These are phyloP conservation scores for Istiophorus platypterus DNA, from an alignment of 2,113 vertebrate genomes.

Conservation along the genomic window DNA sequence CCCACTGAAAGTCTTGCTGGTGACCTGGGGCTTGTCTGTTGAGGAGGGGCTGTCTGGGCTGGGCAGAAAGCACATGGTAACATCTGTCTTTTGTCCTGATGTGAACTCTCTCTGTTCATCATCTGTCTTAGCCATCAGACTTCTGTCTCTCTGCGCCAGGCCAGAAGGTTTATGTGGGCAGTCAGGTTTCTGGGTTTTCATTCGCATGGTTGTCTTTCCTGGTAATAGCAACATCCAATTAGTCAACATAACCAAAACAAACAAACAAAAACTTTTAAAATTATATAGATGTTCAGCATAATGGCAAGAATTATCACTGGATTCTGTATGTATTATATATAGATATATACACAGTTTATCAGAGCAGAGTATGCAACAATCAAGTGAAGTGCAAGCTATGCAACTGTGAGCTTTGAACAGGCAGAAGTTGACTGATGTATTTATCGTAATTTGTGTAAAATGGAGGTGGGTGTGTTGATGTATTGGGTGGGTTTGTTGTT, in stretches of 20 bases:
- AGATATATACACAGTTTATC: neutral
- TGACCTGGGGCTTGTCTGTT: constrained; percentile 26
- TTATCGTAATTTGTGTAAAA: neutral
- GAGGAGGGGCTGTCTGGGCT: constrained; percentile 26
- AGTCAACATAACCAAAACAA: neutral
- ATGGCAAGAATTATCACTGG: neutral
- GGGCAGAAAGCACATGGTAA: constrained; percentile 77
- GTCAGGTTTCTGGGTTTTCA: constrained; percentile 43
- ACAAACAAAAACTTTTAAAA: no score
- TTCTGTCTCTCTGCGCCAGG: constrained; percentile 47
- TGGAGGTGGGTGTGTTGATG: neutral
- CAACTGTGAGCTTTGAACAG: neutral
- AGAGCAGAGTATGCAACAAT: neutral
- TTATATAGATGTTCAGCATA: neutral
- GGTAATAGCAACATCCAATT: constrained; percentile 24
- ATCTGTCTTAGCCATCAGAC: constrained; percentile 23
- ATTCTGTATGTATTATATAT: neutral
- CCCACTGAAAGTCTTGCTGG: constrained; percentile 54
- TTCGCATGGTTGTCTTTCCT: constrained; percentile 50
- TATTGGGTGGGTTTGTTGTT: neutral
- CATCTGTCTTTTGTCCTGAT: constrained; percentile 78
- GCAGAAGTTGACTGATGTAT: neutral
- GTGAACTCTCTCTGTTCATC: constrained; percentile 62
- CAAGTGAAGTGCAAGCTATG: neutral
- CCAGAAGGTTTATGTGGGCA: constrained; percentile 52